A percentile compares a stretch with the other conserved stretches of the same genome.
phyloP scores from a whole-genome alignment of 2,888 invertebrate species.

The Acanthosepion esculentum region DNA sequence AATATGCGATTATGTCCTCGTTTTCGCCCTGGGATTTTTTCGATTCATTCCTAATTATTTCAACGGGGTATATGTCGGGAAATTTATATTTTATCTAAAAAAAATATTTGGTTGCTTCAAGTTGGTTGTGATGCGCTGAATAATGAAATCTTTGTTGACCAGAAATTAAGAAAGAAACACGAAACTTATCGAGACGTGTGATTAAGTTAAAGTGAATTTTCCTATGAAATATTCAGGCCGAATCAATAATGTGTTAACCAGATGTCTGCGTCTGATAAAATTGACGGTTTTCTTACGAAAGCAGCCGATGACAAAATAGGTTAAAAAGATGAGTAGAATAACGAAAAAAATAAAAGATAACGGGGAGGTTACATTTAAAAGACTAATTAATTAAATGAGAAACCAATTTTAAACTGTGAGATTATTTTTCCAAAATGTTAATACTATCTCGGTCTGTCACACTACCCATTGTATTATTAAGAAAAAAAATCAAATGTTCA shows the following conservation, averaged over 20 bases:
- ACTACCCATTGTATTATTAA: too few relatives aligned
- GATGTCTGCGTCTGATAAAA: not conserved
- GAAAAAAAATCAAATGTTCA: too few relatives aligned
- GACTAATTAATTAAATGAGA: not conserved
- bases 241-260: not conserved
- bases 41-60: too few relatives aligned
- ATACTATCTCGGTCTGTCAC: too few relatives aligned
- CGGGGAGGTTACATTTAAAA: not conserved
- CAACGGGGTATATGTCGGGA: too few relatives aligned
- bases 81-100: too few relatives aligned
- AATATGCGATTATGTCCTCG: too few relatives aligned
- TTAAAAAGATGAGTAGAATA: not conserved
- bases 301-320: not conserved
- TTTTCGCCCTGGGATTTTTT: too few relatives aligned
- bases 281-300: not conserved
- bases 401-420: not conserved
- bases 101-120: too few relatives aligned
- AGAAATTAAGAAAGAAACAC: not conserved
- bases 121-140: not conserved
- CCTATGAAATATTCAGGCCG: not conserved
- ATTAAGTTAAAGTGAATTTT: not conserved
- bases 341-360: not conserved
- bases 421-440: too few relatives aligned
- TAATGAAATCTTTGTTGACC: not conserved
- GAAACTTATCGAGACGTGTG: not conserved